Evolutionary conservation across 2,888 invertebrate genomes (phyloP).

Genomic region (Lithophane ornitopus): DNA sequence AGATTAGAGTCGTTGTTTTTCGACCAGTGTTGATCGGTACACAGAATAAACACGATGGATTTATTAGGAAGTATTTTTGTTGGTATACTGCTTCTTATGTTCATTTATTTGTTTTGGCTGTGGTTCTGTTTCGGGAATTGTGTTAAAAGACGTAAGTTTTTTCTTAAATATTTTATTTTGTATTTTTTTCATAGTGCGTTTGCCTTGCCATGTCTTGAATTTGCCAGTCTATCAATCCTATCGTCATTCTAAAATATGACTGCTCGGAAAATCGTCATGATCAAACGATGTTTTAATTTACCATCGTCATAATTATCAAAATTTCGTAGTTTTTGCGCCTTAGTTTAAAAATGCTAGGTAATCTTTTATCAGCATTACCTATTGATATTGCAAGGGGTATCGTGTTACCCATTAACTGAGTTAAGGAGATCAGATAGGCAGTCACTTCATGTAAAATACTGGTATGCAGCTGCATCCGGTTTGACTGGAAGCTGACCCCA

Average conservation of each 20-base stretch:
- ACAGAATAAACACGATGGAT: slow-evolving; percentile 75
- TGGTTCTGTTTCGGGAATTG: slow-evolving; percentile 86
- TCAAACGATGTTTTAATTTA: background rate
- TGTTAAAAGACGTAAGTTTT: slow-evolving; percentile 79
- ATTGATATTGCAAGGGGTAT: background rate
- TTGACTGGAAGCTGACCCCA: background rate
- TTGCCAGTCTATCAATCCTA: background rate
- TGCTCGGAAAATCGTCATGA: background rate
- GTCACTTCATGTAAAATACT: background rate
- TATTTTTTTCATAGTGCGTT: background rate
- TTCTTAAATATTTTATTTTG: background rate
- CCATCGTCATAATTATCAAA: background rate
- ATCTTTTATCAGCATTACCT: background rate
- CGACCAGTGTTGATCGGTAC: slow-evolving; percentile 43
- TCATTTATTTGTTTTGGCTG: slow-evolving; percentile 82
- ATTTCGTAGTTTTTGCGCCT: background rate
- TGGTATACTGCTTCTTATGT: slow-evolving; percentile 79
- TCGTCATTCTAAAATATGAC: background rate
- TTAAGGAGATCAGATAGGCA: background rate
- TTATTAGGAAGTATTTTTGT: slow-evolving; percentile 71
- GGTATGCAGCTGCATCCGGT: background rate
- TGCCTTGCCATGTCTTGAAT: background rate
- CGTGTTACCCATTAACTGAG: background rate
- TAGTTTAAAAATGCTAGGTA: background rate
- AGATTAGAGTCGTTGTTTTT: slow-evolving; percentile 45